Percentiles rank a stretch among this genome's conserved stretches.
phyloP scores from a whole-genome alignment of 2,888 invertebrate species.

The Cephus rjabovi region DNA sequence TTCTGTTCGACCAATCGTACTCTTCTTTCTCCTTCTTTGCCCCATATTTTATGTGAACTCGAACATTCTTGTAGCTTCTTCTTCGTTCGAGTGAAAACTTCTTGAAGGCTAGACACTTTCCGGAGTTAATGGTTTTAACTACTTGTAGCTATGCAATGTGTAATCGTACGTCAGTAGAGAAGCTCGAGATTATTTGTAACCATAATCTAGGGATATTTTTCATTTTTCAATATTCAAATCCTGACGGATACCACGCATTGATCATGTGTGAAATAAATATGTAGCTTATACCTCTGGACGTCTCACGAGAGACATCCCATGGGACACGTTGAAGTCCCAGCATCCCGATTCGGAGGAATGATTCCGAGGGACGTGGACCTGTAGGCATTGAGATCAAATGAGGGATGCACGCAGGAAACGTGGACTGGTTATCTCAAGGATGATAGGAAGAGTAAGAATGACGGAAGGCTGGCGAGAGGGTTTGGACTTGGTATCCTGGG shows the following conservation, averaged over 20 bases:
- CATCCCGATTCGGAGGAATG: neutral
- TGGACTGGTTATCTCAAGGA: neutral
- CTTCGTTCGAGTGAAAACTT: neutral
- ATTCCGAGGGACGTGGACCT: neutral
- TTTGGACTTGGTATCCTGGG: constrained; percentile 1
- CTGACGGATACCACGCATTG: neutral
- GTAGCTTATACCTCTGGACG: neutral
- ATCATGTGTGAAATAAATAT: neutral
- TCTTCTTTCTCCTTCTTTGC: neutral
- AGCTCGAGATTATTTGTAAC: neutral
- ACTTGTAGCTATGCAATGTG: neutral
- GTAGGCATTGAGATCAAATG: neutral
- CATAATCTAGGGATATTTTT: neutral
- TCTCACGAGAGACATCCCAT: neutral
- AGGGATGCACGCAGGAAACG: neutral
- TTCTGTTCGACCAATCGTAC: constrained; percentile 51
- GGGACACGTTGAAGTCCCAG: neutral
- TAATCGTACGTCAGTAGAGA: neutral
- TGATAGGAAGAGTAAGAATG: neutral
- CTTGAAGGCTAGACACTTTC: neutral
- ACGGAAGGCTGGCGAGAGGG: neutral
- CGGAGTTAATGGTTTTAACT: neutral
- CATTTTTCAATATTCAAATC: neutral
- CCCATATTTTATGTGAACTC: neutral
- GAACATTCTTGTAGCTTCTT: neutral